phyloP scores from a whole-genome alignment of 2,888 invertebrate species.

The Ectropis crepuscularia region DNA sequence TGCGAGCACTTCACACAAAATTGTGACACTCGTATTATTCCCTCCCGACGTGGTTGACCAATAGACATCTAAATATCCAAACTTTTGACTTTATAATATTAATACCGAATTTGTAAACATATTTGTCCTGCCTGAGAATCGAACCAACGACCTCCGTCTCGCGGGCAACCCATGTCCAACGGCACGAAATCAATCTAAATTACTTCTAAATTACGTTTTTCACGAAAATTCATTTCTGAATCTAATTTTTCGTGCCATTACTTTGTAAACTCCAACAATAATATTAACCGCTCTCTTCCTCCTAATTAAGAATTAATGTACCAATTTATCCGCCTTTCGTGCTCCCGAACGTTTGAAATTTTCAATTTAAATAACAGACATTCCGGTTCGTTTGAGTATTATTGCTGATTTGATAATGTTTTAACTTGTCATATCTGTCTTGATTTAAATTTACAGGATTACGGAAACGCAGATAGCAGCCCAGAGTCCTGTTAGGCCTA shows the following conservation, averaged over 20 bases:
- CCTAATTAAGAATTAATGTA: slow-evolving; percentile 35
- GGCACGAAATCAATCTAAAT: neutral
- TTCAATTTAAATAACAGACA: slow-evolving; percentile 11
- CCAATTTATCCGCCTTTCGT: slow-evolving; percentile 17
- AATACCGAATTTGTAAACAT: no score
- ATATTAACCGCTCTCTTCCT: slow-evolving; percentile 21
- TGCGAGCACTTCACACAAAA: no score
- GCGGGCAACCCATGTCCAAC: neutral
- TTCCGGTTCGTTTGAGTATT: slow-evolving; percentile 14
- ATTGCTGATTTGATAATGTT: slow-evolving; percentile 1
- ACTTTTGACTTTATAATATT: no score
- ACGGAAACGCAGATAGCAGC: no score
- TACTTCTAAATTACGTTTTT: neutral
- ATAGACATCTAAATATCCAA: no score
- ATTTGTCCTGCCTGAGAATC: no score
- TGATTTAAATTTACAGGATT: no score
- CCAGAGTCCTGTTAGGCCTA: no score
- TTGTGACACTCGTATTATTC: no score
- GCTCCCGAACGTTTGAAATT: neutral
- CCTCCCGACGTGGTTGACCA: no score
- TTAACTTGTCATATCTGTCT: neutral
- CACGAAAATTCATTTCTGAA: neutral
- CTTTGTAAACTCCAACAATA: slow-evolving; percentile 11
- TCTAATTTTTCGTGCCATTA: slow-evolving; percentile 13
- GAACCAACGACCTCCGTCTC: no score